Percentiles rank a stretch among this genome's conserved stretches.
These are phyloP conservation scores for Nemotelus nigrinus DNA, from an alignment of 2,888 invertebrate genomes.

Conservation along the genomic window DNA sequence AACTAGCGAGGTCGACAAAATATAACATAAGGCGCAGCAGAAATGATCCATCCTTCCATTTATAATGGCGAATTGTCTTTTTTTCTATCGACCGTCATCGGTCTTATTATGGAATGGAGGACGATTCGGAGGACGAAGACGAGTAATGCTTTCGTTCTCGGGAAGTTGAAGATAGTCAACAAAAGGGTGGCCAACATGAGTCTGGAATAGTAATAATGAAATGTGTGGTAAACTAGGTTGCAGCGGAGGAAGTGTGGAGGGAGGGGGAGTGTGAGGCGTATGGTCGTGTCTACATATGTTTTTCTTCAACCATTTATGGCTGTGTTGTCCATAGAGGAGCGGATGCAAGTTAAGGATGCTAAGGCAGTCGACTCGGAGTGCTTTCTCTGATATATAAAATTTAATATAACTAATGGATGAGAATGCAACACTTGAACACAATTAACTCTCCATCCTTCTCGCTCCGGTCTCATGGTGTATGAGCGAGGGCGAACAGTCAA, in stretches of 20 bases:
- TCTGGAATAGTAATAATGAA: slow-evolving; percentile 45
- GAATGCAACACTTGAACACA: slow-evolving; percentile 47
- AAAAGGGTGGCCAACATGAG: slow-evolving; percentile 43
- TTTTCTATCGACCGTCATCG: slow-evolving; percentile 31
- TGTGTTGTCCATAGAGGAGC: slow-evolving; percentile 27
- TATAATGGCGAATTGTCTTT: slow-evolving; percentile 45
- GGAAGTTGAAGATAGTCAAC: slow-evolving; percentile 40
- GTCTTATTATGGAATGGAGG: slow-evolving; percentile 9
- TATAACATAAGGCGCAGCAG: slow-evolving; percentile 41
- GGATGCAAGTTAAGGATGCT: not conserved
- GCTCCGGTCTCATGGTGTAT: slow-evolving; percentile 14
- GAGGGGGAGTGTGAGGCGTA: not conserved
- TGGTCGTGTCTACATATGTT: not conserved
- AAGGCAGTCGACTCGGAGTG: slow-evolving; percentile 11
- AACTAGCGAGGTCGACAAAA: slow-evolving; percentile 34
- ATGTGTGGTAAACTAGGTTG: slow-evolving; percentile 31
- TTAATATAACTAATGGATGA: slow-evolving; percentile 48
- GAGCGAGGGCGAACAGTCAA: slow-evolving; percentile 24
- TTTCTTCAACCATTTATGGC: slow-evolving; percentile 11
- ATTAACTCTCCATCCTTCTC: slow-evolving; percentile 22
- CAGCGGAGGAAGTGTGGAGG: not conserved
- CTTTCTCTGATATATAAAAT: slow-evolving; percentile 39
- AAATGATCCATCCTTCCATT: slow-evolving; percentile 45
- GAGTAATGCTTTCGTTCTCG: slow-evolving; percentile 36
- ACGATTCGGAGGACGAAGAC: not conserved